Evolutionary conservation across 2,888 invertebrate species (phyloP).

Genomic region (Euzophera pinguis): DNA sequence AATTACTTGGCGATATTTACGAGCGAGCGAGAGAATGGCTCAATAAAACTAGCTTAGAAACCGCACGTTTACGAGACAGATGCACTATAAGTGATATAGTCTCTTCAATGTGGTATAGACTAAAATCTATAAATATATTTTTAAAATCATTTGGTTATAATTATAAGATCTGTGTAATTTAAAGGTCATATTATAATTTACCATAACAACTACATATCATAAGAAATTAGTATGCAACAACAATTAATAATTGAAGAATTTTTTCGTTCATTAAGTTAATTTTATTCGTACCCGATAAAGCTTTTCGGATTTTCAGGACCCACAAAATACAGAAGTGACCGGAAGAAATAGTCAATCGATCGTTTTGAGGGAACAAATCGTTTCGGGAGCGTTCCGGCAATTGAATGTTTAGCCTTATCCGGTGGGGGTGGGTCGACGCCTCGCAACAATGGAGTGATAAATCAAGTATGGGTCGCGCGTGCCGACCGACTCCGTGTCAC

Average conservation of each 20-base stretch:
- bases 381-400: slow-evolving; percentile 71
- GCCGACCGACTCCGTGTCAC: slow-evolving; percentile 51
- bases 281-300: neutral
- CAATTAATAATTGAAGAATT: too few relatives aligned
- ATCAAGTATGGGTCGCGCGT: slow-evolving; percentile 77
- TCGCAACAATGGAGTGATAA: slow-evolving; percentile 76
- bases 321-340: slow-evolving; percentile 34
- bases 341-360: slow-evolving; percentile 63
- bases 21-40: slow-evolving; percentile 65
- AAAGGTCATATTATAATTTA: too few relatives aligned
- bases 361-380: slow-evolving; percentile 68
- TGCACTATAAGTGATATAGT: slow-evolving; percentile 56
- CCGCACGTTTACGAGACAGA: slow-evolving; percentile 58
- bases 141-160: too few relatives aligned
- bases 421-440: slow-evolving; percentile 67
- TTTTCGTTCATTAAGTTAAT: too few relatives aligned
- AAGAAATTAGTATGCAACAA: too few relatives aligned
- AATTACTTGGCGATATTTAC: slow-evolving; percentile 72
- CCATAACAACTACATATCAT: too few relatives aligned
- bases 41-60: slow-evolving; percentile 71
- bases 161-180: too few relatives aligned
- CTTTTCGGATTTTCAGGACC: slow-evolving; percentile 21
- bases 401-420: slow-evolving; percentile 77
- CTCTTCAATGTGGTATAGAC: slow-evolving; percentile 47
- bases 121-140: too few relatives aligned